Conservation (phyloP, 2,797 vertebrate genomes). For the Sandelia bainsii region DNA sequence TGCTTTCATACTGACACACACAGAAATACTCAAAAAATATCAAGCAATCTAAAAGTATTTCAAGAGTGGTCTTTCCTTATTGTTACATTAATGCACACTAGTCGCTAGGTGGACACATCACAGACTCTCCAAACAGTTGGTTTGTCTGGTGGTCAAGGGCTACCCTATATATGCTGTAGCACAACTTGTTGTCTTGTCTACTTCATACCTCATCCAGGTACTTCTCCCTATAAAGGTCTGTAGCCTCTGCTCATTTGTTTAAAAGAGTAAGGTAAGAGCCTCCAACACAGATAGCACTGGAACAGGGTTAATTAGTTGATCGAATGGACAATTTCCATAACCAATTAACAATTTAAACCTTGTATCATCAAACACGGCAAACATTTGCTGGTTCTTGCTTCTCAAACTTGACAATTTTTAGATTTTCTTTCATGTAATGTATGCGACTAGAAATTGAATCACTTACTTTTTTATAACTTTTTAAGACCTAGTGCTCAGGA, state of each 20-base stretch:
- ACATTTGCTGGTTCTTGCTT: neutral
- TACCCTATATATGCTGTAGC: constrained; percentile 1
- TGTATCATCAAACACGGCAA: neutral
- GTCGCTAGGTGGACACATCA: constrained; percentile 28
- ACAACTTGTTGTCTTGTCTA: neutral
- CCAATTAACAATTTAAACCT: neutral
- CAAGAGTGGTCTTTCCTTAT: constrained; percentile 46
- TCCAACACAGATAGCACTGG: neutral
- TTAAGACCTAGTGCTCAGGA: too few species aligned
- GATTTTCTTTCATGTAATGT: neutral
- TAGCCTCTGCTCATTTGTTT: neutral
- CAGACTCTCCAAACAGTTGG: constrained; percentile 9
- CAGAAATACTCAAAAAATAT: constrained; percentile 48
- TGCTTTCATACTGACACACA: constrained; percentile 72
- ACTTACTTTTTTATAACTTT: too few species aligned
- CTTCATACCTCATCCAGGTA: constrained; percentile 14
- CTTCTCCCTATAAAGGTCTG: constrained; percentile 17
- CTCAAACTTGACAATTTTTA: neutral
- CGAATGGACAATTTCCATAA: neutral
- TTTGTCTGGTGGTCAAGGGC: neutral
- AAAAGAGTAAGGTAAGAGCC: neutral
- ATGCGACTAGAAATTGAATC: neutral
- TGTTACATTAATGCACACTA: constrained; percentile 48
- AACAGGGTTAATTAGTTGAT: too few species aligned
- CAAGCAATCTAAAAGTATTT: constrained; percentile 56